Percentiles rank a stretch among this genome's conserved stretches.
Conservation (phyloP, 2,888 invertebrate species). For the Drosophila austrosaltans region DNA sequence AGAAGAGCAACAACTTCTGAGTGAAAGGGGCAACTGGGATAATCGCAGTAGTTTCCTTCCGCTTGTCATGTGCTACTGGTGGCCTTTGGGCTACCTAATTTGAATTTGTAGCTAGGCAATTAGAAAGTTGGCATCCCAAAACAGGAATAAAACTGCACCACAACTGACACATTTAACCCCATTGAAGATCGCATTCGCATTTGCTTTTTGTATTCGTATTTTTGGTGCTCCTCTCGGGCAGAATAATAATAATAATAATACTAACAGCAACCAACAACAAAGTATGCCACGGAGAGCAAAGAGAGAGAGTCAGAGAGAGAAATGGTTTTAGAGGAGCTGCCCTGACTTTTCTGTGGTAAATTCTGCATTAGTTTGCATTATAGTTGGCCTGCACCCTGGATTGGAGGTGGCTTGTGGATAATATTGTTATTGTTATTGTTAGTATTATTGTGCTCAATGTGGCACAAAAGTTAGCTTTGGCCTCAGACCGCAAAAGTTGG, state of each 20-base stretch:
- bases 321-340: slow-evolving; percentile 13
- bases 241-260: slow-evolving; percentile 34
- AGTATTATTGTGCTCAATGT: slow-evolving; percentile 64
- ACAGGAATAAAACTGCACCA: slow-evolving; percentile 43
- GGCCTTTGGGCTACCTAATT: slow-evolving; percentile 45
- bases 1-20: slow-evolving; percentile 5
- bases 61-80: slow-evolving; percentile 31
- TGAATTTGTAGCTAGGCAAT: slow-evolving; percentile 49
- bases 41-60: slow-evolving; percentile 52
- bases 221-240: slow-evolving; percentile 13
- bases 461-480: slow-evolving; percentile 56
- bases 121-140: slow-evolving; percentile 40
- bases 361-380: slow-evolving; percentile 70
- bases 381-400: slow-evolving; percentile 38
- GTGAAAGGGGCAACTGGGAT: slow-evolving; percentile 41
- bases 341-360: slow-evolving; percentile 52
- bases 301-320: not conserved
- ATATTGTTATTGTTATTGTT: slow-evolving; percentile 55
- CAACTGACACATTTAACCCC: slow-evolving; percentile 61
- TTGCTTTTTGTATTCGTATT: slow-evolving; percentile 36
- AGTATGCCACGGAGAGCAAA: slow-evolving; percentile 29
- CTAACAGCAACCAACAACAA: slow-evolving; percentile 38
- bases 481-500: slow-evolving; percentile 56
- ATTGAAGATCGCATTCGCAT: slow-evolving; percentile 57
- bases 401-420: slow-evolving; percentile 34